Conservation (phyloP, 23 tunicate genomes). For the Diplosoma virens region DNA sequence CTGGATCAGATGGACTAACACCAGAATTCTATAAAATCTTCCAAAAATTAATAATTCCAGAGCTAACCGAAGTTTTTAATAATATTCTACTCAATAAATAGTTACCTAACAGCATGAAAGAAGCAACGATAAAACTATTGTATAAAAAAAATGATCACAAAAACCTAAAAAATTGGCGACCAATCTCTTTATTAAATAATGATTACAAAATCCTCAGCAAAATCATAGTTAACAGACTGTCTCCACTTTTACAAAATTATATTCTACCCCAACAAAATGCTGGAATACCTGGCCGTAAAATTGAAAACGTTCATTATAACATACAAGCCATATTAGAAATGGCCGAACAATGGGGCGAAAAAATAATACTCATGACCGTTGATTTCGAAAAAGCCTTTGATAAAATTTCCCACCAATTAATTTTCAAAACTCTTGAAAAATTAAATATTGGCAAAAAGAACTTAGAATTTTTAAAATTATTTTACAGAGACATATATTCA, state of each 20-base stretch:
- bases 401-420: neutral
- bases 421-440: neutral
- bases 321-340: neutral
- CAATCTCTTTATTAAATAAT: slow-evolving; percentile 33
- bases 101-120: neutral
- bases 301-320: neutral
- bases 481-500: neutral
- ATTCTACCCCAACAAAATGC: neutral
- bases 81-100: neutral
- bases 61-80: neutral
- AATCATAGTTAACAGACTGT: neutral
- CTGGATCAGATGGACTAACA: slow-evolving; percentile 1
- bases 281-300: neutral
- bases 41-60: neutral
- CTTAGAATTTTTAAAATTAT: neutral
- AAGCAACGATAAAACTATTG: neutral
- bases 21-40: neutral
- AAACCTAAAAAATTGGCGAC: slow-evolving; percentile 32
- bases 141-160: neutral
- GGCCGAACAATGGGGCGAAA: neutral
- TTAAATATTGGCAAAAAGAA: neutral
- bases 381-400: slow-evolving; percentile 29
- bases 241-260: neutral
- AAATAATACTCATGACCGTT: neutral
- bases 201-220: slow-evolving; percentile 34